These are phyloP conservation scores for Xestoiulus laeticollis DNA, from an alignment of 2,888 invertebrate genomes.

Conservation along the genomic window DNA sequence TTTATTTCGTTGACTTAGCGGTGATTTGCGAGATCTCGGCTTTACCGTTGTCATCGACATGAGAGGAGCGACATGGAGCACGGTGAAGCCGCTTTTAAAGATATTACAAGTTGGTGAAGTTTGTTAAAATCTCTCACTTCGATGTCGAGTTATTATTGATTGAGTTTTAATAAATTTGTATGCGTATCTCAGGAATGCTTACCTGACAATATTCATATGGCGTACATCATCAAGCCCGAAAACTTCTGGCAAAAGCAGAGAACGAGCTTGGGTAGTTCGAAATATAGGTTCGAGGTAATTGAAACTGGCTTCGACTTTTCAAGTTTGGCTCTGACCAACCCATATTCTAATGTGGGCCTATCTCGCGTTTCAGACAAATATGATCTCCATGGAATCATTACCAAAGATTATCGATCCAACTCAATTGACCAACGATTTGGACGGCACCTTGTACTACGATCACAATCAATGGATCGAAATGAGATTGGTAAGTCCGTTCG, in stretches of 20 bases:
- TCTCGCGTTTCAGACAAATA: slow-evolving; percentile 78
- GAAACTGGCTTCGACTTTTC: background rate
- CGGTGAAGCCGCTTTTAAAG: slow-evolving; percentile 97
- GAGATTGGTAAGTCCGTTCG: slow-evolving; percentile 70
- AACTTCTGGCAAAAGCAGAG: slow-evolving; percentile 99
- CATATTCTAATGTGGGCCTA: background rate
- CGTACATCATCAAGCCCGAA: slow-evolving; percentile 97
- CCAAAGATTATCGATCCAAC: slow-evolving; percentile 90
- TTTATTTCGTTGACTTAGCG: slow-evolving; percentile 68
- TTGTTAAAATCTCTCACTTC: background rate
- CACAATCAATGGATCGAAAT: slow-evolving; percentile 98
- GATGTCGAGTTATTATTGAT: too few species aligned
- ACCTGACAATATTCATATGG: slow-evolving; percentile 85
- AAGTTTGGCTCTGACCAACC: too few species aligned
- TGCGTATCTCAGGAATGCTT: slow-evolving; percentile 90
- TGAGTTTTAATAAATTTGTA: background rate
- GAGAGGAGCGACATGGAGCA: slow-evolving; percentile 95
- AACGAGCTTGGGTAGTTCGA: slow-evolving; percentile 95
- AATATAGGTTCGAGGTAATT: slow-evolving; percentile 97
- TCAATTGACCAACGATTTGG: slow-evolving; percentile 92
- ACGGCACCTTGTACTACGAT: slow-evolving; percentile 92
- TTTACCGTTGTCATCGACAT: slow-evolving; percentile 98
- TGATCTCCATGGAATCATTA: slow-evolving; percentile 94
- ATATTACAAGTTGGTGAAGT: slow-evolving; percentile 68
- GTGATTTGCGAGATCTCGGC: slow-evolving; percentile 84